These are phyloP conservation scores for Sepioteuthis lessoniana DNA, from an alignment of 2,888 invertebrate species.

Conservation along the genomic window DNA sequence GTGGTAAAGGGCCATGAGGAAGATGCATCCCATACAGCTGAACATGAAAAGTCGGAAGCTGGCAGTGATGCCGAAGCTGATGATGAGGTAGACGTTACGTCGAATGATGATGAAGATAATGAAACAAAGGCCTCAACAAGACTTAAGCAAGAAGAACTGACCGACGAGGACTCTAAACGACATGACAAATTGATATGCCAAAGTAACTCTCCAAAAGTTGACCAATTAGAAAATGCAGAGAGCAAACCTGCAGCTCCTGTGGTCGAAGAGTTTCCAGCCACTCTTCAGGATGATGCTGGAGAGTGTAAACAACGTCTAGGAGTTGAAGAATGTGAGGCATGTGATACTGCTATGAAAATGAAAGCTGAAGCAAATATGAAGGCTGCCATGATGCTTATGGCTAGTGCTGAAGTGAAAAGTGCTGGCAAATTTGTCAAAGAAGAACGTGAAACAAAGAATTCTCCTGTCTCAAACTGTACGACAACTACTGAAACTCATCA, in stretches of 20 bases:
- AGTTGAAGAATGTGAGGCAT: slow-evolving; percentile 41
- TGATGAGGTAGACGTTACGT: slow-evolving; percentile 9
- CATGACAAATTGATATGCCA: background rate
- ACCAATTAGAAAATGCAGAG: background rate
- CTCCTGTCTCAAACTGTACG: background rate
- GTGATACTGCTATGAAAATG: slow-evolving; percentile 38
- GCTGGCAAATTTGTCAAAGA: background rate
- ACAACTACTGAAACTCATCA: background rate
- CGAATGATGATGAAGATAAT: slow-evolving; percentile 34
- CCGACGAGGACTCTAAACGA: background rate
- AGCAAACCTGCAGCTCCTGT: background rate
- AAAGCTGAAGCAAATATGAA: background rate
- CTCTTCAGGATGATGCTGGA: background rate
- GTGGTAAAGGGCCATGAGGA: background rate
- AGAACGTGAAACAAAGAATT: background rate
- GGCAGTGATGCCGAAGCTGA: slow-evolving; percentile 38
- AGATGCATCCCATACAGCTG: background rate
- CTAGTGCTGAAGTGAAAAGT: background rate
- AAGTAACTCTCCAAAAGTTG: background rate
- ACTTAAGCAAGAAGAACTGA: background rate
- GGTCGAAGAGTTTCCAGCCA: background rate
- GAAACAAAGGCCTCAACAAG: background rate
- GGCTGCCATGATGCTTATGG: slow-evolving; percentile 34
- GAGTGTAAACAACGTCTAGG: background rate
- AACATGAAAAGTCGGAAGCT: background rate